These are phyloP conservation scores for Hesperophylax magnus DNA, from an alignment of 1,140 invertebrate genomes.

Conservation along the genomic window DNA sequence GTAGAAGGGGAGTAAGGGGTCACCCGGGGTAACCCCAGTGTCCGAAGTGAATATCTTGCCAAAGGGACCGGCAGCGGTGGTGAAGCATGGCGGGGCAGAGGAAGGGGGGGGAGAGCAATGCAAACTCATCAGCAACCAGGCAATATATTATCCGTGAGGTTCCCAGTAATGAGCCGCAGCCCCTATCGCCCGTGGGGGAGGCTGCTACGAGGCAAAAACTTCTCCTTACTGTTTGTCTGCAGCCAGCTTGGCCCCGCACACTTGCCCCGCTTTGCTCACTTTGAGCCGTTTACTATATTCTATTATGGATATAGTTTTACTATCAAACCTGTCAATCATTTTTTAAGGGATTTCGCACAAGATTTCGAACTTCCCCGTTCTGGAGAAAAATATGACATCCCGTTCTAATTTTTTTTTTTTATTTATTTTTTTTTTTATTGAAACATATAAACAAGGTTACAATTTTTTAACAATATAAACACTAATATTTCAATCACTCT, in stretches of 20 bases:
- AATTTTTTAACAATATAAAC: too few species aligned
- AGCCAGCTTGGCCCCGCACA: slow-evolving; percentile 35
- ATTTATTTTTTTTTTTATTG: too few species aligned
- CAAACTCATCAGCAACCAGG: slow-evolving; percentile 58
- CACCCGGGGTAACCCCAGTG: background rate
- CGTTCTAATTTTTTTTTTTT: too few species aligned
- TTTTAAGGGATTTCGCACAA: background rate
- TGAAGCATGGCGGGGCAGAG: background rate
- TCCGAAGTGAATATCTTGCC: slow-evolving; percentile 42
- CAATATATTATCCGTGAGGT: slow-evolving; percentile 59
- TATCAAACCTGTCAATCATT: background rate
- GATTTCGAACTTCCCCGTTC: too few species aligned
- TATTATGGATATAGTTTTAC: background rate
- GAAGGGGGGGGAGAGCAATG: slow-evolving; percentile 37
- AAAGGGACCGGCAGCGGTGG: background rate
- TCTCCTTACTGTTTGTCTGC: slow-evolving; percentile 52
- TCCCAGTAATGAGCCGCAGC: slow-evolving; percentile 58
- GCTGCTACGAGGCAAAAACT: slow-evolving; percentile 50
- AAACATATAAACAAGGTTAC: too few species aligned
- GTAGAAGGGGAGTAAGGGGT: background rate
- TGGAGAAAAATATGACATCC: too few species aligned
- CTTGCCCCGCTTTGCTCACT: slow-evolving; percentile 30
- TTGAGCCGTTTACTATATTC: slow-evolving; percentile 7
- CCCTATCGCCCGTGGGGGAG: slow-evolving; percentile 42
- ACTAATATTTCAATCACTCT: too few species aligned